Conservation (phyloP, 2,113 vertebrate species). For the Axis porcinus region DNA sequence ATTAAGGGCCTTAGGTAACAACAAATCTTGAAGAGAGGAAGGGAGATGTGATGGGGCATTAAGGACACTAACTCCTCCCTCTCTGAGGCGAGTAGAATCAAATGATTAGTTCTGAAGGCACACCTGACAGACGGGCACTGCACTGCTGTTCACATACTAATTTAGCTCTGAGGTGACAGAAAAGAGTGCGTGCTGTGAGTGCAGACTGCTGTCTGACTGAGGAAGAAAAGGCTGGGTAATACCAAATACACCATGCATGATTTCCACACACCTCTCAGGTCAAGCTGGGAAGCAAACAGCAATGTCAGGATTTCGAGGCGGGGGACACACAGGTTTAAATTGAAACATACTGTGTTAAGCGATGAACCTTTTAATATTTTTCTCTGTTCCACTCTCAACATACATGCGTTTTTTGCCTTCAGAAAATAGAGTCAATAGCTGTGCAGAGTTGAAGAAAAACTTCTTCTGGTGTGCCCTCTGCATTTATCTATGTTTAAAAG, state of each 20-base stretch:
- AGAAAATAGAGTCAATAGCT: constrained; percentile 84
- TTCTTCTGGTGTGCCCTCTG: constrained; percentile 88
- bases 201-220: not conserved
- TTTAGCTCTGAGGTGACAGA: not conserved
- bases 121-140: not conserved
- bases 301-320: not conserved
- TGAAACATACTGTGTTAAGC: constrained; percentile 29
- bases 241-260: constrained; percentile 66
- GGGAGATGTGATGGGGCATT: not conserved
- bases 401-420: constrained; percentile 55
- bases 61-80: not conserved
- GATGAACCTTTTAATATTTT: not conserved
- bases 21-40: not conserved
- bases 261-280: constrained; percentile 52
- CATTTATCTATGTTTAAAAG: constrained; percentile 86
- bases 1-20: not conserved
- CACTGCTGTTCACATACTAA: not conserved
- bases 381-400: not conserved
- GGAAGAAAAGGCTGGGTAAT: not conserved
- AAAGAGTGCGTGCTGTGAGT: constrained; percentile 8
- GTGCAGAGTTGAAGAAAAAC: constrained; percentile 90
- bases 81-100: not conserved
- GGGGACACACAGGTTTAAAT: not conserved
- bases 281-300: constrained; percentile 46
- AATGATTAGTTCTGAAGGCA: not conserved